Base-by-base conservation (phyloP, 92 coral and sea anemone genomes). In the Paramuricea clavata region DNA sequence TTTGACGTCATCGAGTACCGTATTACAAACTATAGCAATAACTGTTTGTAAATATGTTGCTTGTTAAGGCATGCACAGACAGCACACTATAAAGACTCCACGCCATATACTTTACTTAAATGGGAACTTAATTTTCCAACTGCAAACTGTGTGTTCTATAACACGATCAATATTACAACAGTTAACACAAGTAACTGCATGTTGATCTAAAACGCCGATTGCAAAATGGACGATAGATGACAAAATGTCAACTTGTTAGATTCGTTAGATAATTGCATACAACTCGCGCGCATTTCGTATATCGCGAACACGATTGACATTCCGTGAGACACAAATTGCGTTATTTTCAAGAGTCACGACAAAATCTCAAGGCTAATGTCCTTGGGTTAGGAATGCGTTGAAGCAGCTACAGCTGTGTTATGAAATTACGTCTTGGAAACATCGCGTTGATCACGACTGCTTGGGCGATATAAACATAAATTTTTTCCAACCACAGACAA, bases 231-330 rank as follows among this genome's bases (percentile, higher is more conserved):
- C 82, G 82, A 49, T 32, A 52, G 82, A 79, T 79, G 84, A 79
- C 84, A 79, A 79, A n/a, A 79, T 59, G 84, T 78, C 83, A 78
- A 57, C 28, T 60, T 60, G 39, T 79, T n/a, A 79, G 72, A 79
- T 79, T 79, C 84, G 84, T 79, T n/a, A 79, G 84, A 79, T 79
- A 79, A 79, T 79, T 57, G 73, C 84, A 61, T 39, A 30, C 84
- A 60, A 61, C 84, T 57, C n/a, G 84, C 21, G 49, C 39, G 31
- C 83, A 57, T 41, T 49, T 65, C 21, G 36, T 54, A 54, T 54
- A 54, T 54, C 17, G 17, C 25, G 22, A 22, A 34, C 49, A 27
- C 65, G 59, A 41, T 34, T 76, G 82, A 13, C 82, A 61, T 61
- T 76, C 23, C 82, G 64, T 54, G 43, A 54, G 5, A 49, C 44